phyloP scores from a whole-genome alignment of 2,888 invertebrate species.

The Ornithoptera priamus region DNA sequence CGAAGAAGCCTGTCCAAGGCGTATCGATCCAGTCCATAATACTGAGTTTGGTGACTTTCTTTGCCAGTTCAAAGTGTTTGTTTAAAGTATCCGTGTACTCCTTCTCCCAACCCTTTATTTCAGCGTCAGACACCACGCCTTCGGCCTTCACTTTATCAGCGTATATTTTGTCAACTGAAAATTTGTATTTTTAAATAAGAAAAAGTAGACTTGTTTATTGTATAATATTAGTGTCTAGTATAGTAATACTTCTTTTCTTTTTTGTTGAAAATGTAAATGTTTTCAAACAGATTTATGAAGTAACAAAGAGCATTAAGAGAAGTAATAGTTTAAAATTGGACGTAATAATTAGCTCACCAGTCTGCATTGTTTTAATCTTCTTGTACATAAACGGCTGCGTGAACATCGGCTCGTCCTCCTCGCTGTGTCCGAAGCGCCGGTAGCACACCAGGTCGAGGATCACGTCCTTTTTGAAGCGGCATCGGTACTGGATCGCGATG shows the following conservation, averaged over 20 bases:
- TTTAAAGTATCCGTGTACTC: conserved; percentile 68
- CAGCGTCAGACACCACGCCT: conserved; percentile 85
- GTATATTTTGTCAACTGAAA: conserved; percentile 84
- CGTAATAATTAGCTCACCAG: conserved; percentile 50
- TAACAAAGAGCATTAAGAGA: no score
- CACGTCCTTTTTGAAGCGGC: conserved; percentile 91
- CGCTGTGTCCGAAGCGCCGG: conserved; percentile 95
- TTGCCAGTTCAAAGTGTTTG: conserved; percentile 67
- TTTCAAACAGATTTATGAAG: no score
- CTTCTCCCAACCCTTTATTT: conserved; percentile 79
- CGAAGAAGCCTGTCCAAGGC: conserved; percentile 95
- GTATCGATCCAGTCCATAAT: conserved; percentile 98
- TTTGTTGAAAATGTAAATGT: no score
- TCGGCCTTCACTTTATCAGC: conserved; percentile 85
- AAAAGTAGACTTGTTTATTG: not conserved
- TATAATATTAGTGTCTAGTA: no score
- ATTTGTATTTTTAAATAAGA: not conserved
- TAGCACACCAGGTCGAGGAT: conserved; percentile 91
- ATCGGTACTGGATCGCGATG: conserved; percentile 94
- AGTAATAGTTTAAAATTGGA: no score
- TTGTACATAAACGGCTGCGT: conserved; percentile 98
- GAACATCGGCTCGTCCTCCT: conserved; percentile 96
- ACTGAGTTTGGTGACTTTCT: conserved; percentile 68
- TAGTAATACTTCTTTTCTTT: no score
- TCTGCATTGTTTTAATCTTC: conserved; percentile 84